A percentile compares a stretch with the other conserved stretches of the same genome.
Conservation (phyloP, 2,113 vertebrate species). For the Platichthys flesus region DNA sequence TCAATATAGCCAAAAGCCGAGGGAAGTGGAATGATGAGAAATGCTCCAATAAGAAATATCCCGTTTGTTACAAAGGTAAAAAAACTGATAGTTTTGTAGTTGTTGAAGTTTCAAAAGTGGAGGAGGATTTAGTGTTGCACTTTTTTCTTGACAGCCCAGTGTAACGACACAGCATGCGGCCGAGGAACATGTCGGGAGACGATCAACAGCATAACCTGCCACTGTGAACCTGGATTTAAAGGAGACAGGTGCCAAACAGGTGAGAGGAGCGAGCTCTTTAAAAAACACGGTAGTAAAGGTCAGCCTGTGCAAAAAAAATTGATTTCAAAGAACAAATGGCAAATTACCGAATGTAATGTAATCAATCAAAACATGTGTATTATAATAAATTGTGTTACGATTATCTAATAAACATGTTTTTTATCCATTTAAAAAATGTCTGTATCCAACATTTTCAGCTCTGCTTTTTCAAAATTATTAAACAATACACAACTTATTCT, state of each 20-base stretch:
- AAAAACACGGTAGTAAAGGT: not conserved
- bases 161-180: constrained; percentile 54
- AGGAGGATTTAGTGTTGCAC: not conserved
- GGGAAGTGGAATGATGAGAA: constrained; percentile 93
- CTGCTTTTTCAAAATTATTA: too few species aligned
- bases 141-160: constrained; percentile 66
- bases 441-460: too few species aligned
- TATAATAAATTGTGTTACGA: too few species aligned
- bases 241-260: constrained; percentile 69
- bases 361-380: too few species aligned
- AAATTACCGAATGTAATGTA: not conserved
- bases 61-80: constrained; percentile 72
- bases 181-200: constrained; percentile 68
- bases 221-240: constrained; percentile 61
- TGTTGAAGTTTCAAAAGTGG: not conserved
- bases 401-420: too few species aligned
- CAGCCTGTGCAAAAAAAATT: too few species aligned
- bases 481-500: too few species aligned
- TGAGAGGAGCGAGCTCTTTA: constrained; percentile 10
- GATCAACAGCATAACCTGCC: constrained; percentile 63
- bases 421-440: too few species aligned
- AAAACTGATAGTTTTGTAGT: not conserved
- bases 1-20: constrained; percentile 15
- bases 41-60: constrained; percentile 76
- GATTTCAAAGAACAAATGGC: not conserved